Conservation (phyloP, 1,140 invertebrate species). For the Drosophila eugracilis region DNA sequence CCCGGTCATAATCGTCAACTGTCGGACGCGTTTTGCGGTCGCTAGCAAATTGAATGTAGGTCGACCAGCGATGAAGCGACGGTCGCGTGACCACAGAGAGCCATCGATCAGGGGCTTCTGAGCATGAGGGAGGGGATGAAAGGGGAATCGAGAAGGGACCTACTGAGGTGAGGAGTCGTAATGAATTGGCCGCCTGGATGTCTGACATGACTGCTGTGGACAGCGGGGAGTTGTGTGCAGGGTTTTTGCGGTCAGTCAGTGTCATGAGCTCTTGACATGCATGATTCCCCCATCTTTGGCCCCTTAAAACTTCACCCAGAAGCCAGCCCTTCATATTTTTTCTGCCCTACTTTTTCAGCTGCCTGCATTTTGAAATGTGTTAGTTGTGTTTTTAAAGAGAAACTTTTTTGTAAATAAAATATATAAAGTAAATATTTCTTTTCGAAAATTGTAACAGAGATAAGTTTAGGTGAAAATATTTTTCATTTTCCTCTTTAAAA, state of each 20-base stretch:
- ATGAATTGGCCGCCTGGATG: conserved; percentile 71
- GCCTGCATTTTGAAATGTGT: conserved; percentile 29
- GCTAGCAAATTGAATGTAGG: conserved; percentile 79
- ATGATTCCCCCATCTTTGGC: conserved; percentile 18
- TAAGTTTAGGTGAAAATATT: too few species aligned
- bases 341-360: conserved; percentile 23
- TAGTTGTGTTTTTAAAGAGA: conserved; percentile 30
- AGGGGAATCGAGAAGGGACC: neutral
- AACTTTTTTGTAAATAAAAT: neutral
- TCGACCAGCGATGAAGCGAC: conserved; percentile 52
- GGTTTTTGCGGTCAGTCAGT: conserved; percentile 53
- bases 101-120: conserved; percentile 71
- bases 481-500: too few species aligned
- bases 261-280: conserved; percentile 61
- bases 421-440: too few species aligned
- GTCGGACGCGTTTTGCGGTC: conserved; percentile 78
- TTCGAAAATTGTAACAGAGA: too few species aligned
- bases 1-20: conserved; percentile 67
- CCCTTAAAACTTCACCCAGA: conserved; percentile 1
- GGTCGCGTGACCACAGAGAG: conserved; percentile 74
- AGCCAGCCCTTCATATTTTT: too few species aligned
- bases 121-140: conserved; percentile 7
- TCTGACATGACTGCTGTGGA: conserved; percentile 54
- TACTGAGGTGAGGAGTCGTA: conserved; percentile 36
- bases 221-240: conserved; percentile 6